Percentiles rank a stretch among this genome's conserved stretches.
Evolutionary conservation across 2,888 invertebrate species (phyloP).

Genomic region (Drosophila austrosaltans): DNA sequence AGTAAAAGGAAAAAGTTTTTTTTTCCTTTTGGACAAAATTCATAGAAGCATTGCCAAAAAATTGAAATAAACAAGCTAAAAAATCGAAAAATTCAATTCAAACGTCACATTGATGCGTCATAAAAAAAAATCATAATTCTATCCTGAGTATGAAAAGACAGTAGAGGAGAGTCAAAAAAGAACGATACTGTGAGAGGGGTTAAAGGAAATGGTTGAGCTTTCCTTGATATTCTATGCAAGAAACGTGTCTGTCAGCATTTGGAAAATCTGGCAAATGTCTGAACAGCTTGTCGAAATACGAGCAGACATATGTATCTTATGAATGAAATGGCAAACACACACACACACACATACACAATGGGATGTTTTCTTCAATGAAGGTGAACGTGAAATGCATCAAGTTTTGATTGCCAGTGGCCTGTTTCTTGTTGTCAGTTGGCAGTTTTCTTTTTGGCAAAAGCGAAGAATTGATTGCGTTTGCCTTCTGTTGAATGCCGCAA

Average conservation of each 20-base stretch:
- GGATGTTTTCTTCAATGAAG: conserved; percentile 3
- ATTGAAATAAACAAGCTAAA: conserved; percentile 50
- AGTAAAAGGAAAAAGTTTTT: conserved; percentile 19
- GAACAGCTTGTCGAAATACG: conserved; percentile 55
- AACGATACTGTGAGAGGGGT: neutral
- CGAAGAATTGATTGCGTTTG: conserved; percentile 13
- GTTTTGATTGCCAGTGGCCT: conserved; percentile 2
- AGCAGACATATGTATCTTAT: conserved; percentile 41
- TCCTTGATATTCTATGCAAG: conserved; percentile 62
- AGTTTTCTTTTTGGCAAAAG: conserved; percentile 13
- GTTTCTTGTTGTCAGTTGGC: conserved; percentile 20
- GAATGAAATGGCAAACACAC: conserved; percentile 55
- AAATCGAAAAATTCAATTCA: conserved; percentile 61
- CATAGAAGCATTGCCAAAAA: conserved; percentile 11
- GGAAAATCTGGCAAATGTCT: conserved; percentile 62
- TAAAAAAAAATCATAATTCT: conserved; percentile 54
- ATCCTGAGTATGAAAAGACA: neutral
- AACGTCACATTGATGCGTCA: conserved; percentile 57
- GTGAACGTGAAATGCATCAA: conserved; percentile 8
- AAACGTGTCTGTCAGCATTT: conserved; percentile 66
- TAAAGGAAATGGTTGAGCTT: neutral
- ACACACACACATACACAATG: neutral
- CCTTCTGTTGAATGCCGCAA: conserved; percentile 36
- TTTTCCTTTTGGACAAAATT: conserved; percentile 17
- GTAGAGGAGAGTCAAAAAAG: neutral